Percentiles rank a stretch among this genome's conserved stretches.
phyloP scores from a whole-genome alignment of 1,140 invertebrate genomes.

The Drosophila prosaltans region DNA sequence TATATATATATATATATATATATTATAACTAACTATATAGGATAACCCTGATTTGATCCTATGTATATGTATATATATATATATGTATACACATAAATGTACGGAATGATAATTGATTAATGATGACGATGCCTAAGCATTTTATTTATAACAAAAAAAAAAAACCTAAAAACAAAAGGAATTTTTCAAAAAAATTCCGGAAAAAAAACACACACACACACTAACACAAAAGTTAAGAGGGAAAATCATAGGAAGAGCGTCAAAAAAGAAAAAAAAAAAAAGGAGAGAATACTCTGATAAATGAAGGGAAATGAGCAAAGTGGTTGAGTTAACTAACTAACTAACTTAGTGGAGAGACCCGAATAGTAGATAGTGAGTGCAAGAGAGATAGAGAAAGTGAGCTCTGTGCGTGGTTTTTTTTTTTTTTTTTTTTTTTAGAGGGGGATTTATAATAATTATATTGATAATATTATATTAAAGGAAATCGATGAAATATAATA shows the following conservation, averaged over 20 bases:
- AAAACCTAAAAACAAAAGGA: constrained; percentile 29
- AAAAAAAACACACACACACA: background rate
- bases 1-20: no score
- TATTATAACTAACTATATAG: background rate
- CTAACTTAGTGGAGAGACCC: constrained; percentile 1
- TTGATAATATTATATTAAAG: constrained; percentile 24
- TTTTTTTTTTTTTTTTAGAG: constrained; percentile 50
- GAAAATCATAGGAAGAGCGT: constrained; percentile 12
- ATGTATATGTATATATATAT: constrained; percentile 33
- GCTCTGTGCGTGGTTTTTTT: constrained; percentile 33
- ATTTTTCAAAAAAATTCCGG: constrained; percentile 73
- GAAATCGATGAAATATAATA: constrained; percentile 18
- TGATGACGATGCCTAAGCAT: constrained; percentile 39
- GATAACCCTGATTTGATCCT: background rate
- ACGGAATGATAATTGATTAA: background rate
- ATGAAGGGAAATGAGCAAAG: constrained; percentile 1
- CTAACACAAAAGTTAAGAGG: constrained; percentile 27
- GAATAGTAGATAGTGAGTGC: no score
- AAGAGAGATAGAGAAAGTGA: constrained; percentile 1
- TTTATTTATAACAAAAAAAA: constrained; percentile 64
- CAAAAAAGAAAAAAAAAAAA: background rate
- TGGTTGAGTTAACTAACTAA: constrained; percentile 14
- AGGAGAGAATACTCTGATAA: constrained; percentile 26
- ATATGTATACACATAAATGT: constrained; percentile 22
- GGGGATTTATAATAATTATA: constrained; percentile 30